Conservation (phyloP, 1,140 invertebrate genomes). For the Cardiocondyla obscurior region DNA sequence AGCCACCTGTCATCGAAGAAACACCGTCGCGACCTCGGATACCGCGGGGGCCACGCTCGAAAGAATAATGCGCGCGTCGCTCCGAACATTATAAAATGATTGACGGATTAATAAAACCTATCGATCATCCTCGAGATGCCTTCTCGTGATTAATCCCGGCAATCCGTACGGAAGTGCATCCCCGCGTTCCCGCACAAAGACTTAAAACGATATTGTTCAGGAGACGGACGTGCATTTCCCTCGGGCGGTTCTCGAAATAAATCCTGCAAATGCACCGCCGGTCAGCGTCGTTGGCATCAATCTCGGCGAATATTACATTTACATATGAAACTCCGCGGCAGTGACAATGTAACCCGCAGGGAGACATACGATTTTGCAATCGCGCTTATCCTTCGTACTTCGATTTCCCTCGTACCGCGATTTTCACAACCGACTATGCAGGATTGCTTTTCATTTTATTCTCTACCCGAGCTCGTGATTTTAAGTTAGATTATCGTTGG, state of each 20-base stretch:
- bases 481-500: neutral
- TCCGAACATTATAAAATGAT: neutral
- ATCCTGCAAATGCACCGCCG: neutral
- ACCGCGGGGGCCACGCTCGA: neutral
- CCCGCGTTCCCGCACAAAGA: neutral
- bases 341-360: constrained; percentile 27
- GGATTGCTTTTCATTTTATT: neutral
- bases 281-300: neutral
- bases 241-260: constrained; percentile 1
- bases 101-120: neutral
- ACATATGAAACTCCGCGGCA: neutral
- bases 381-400: constrained; percentile 35
- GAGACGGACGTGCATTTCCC: neutral
- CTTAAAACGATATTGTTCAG: constrained; percentile 1
- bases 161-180: neutral
- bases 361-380: constrained; percentile 28
- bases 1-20: constrained; percentile 18
- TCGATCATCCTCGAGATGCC: neutral
- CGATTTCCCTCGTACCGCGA: constrained; percentile 12
- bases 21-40: neutral
- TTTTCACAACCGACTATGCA: neutral
- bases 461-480: neutral
- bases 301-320: constrained; percentile 7
- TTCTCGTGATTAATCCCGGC: neutral
- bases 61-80: neutral